A percentile compares a stretch with the other conserved stretches of the same genome.
phyloP scores from a whole-genome alignment of 2,888 invertebrate species.

The Tupiocoris notatus region DNA sequence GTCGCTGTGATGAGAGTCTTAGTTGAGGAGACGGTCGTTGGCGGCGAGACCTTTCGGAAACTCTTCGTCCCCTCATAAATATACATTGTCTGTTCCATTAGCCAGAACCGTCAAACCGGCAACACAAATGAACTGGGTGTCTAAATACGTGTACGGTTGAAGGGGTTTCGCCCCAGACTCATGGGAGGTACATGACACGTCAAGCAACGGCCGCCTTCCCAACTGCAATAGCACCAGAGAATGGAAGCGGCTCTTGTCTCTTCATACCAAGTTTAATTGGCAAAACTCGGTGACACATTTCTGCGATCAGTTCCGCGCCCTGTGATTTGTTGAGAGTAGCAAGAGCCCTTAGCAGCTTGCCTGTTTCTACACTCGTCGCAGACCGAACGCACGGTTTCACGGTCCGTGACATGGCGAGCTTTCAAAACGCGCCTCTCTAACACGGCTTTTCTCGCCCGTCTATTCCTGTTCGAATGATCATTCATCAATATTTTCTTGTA shows the following conservation, averaged over 20 bases:
- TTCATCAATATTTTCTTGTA: background rate
- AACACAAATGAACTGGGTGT: conserved; percentile 24
- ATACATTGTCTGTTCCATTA: conserved; percentile 28
- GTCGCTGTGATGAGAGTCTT: too few species aligned
- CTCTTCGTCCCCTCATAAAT: conserved; percentile 8
- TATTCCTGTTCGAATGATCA: background rate
- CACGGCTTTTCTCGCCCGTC: background rate
- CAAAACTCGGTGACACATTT: conserved; percentile 15
- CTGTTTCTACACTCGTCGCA: background rate
- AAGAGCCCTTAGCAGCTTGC: background rate
- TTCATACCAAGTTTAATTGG: conserved; percentile 19
- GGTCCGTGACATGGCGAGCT: background rate
- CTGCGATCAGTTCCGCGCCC: background rate
- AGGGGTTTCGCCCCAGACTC: background rate
- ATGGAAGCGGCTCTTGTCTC: background rate
- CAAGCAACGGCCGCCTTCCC: background rate
- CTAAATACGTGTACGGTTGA: conserved; percentile 4
- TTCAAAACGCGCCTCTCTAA: background rate
- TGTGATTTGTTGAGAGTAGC: background rate
- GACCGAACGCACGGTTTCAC: background rate
- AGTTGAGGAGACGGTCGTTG: background rate
- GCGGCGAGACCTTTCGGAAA: background rate
- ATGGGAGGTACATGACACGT: background rate
- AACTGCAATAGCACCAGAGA: background rate
- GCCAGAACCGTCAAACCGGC: conserved; percentile 20